Evolutionary conservation across 2,797 vertebrate genomes (phyloP).

Genomic region (Malacoctenus gilli): DNA sequence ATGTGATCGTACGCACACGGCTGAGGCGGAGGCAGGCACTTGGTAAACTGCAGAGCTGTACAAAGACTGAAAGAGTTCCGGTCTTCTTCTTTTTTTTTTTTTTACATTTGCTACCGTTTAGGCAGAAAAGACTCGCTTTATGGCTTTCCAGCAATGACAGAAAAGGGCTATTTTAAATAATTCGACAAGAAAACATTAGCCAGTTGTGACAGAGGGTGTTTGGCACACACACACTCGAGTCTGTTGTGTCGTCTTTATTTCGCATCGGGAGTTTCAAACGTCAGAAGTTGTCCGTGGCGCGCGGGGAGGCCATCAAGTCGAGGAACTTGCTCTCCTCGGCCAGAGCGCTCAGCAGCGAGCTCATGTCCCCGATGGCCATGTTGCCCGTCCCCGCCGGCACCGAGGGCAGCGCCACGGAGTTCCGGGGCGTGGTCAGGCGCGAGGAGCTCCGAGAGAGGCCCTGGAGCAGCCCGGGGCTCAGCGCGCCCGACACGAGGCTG

Average conservation of each 20-base stretch:
- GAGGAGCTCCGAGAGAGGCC: slow-evolving; percentile 90
- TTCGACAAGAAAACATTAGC: slow-evolving; percentile 57
- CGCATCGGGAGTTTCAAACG: slow-evolving; percentile 8
- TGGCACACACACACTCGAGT: slow-evolving; percentile 21
- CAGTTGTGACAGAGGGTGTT: slow-evolving; percentile 23
- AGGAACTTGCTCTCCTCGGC: slow-evolving; percentile 92
- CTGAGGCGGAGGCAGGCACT: slow-evolving; percentile 77
- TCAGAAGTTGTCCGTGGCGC: background rate
- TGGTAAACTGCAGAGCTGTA: slow-evolving; percentile 63
- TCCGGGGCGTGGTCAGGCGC: slow-evolving; percentile 89
- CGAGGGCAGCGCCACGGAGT: slow-evolving; percentile 86
- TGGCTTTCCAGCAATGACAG: slow-evolving; percentile 70
- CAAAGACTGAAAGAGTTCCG: slow-evolving; percentile 47
- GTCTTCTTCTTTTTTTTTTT: slow-evolving; percentile 55
- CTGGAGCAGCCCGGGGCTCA: slow-evolving; percentile 90
- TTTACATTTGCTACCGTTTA: slow-evolving; percentile 58
- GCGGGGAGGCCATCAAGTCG: slow-evolving; percentile 82
- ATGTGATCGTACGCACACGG: slow-evolving; percentile 39
- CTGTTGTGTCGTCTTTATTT: slow-evolving; percentile 16
- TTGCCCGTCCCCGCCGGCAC: slow-evolving; percentile 85
- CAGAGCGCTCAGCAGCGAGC: slow-evolving; percentile 89
- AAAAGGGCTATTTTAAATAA: slow-evolving; percentile 63
- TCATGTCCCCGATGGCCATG: slow-evolving; percentile 96
- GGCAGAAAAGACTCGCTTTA: slow-evolving; percentile 62
- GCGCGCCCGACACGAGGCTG: slow-evolving; percentile 87